Evolutionary conservation across 2,888 invertebrate species (phyloP).

Genomic region (Sturmia bella): DNA sequence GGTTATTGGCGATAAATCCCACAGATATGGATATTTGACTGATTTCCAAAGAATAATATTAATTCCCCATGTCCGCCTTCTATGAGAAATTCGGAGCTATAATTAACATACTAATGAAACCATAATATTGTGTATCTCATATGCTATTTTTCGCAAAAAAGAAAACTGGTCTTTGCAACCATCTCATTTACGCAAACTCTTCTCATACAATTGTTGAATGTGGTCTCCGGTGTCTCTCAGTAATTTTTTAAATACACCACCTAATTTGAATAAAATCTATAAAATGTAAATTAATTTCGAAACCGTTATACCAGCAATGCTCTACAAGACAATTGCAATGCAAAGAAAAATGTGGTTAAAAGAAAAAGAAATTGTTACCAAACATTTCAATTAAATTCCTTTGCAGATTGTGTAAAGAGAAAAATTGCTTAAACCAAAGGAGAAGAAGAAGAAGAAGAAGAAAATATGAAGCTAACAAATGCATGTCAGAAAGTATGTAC

Average conservation of each 20-base stretch:
- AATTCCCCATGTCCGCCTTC: too few species aligned
- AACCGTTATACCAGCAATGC: conserved; percentile 60
- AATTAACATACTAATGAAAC: too few species aligned
- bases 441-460: not conserved
- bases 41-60: too few species aligned
- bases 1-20: too few species aligned
- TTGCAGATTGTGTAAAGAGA: conserved; percentile 27
- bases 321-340: conserved; percentile 23
- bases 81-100: too few species aligned
- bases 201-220: conserved; percentile 28
- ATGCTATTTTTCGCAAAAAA: too few species aligned
- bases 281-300: conserved; percentile 64
- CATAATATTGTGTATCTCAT: too few species aligned
- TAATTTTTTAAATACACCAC: conserved; percentile 40
- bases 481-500: conserved; percentile 26
- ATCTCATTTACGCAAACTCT: not conserved
- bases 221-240: not conserved
- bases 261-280: conserved; percentile 61
- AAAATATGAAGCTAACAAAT: conserved; percentile 32
- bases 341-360: conserved; percentile 46
- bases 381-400: conserved; percentile 69
- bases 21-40: too few species aligned
- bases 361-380: conserved; percentile 39
- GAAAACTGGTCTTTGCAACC: too few species aligned
- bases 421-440: conserved; percentile 32